Evolutionary conservation across 2,113 vertebrate species (phyloP).

Genomic region (Cheirogaleus medius): DNA sequence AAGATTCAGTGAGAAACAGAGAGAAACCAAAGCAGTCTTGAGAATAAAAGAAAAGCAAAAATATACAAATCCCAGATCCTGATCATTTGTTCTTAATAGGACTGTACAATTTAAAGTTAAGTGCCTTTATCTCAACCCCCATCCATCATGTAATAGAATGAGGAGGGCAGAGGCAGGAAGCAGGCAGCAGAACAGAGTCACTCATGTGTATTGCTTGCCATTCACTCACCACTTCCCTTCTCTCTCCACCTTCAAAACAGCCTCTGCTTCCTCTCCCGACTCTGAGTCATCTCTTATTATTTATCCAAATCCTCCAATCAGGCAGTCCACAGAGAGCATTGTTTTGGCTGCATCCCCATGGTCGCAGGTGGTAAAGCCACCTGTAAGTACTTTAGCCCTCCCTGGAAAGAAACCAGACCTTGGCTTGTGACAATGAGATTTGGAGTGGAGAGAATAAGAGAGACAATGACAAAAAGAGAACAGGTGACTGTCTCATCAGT

Average conservation of each 20-base stretch:
- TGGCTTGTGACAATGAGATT: neutral
- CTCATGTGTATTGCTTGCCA: neutral
- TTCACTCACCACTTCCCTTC: neutral
- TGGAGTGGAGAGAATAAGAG: neutral
- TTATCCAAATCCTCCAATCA: neutral
- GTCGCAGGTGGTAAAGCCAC: neutral
- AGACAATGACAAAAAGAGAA: neutral
- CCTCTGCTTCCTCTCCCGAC: neutral
- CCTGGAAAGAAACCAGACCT: neutral
- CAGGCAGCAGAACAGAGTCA: neutral
- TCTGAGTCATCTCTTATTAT: conserved; percentile 1
- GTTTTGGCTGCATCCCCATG: neutral
- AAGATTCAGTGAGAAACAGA: neutral
- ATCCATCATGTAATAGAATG: neutral
- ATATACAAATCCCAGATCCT: neutral
- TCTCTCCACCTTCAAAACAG: neutral
- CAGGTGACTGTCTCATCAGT: neutral
- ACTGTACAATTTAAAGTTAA: neutral
- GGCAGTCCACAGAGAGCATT: neutral
- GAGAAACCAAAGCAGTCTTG: neutral
- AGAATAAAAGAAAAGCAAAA: conserved; percentile 45
- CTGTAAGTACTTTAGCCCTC: neutral
- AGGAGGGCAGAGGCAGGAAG: neutral
- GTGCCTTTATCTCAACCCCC: neutral
- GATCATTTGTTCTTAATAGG: neutral